Conservation (phyloP, 2,797 vertebrate species). For the Melanotaenia pygmaea region DNA sequence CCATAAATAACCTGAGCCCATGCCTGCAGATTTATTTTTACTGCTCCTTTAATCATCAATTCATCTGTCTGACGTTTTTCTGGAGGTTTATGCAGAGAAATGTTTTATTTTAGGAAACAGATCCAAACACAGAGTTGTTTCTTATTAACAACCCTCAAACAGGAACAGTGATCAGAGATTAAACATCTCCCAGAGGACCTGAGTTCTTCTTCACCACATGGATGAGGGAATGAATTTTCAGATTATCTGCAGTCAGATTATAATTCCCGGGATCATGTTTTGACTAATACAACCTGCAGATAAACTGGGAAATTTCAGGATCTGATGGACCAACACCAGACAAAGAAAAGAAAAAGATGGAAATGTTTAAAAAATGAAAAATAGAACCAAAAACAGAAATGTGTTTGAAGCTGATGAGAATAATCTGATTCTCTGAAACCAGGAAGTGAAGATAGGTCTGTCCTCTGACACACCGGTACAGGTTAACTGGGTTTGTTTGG, state of each 20-base stretch:
- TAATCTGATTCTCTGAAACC: neutral
- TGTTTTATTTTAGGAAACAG: conserved; percentile 7
- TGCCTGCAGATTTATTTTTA: conserved; percentile 42
- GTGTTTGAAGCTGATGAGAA: neutral
- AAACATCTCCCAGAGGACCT: neutral
- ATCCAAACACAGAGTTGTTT: neutral
- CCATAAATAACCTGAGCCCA: conserved; percentile 46
- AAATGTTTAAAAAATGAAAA: too few relatives aligned
- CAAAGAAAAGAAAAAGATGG: neutral
- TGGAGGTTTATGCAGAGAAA: neutral
- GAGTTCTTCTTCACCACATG: neutral
- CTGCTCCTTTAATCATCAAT: conserved; percentile 28
- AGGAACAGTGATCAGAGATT: neutral
- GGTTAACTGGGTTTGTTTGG: neutral
- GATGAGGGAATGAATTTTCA: neutral
- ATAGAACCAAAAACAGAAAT: too few relatives aligned
- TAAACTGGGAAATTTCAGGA: neutral
- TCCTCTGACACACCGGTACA: neutral
- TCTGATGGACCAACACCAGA: neutral
- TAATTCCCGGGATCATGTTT: neutral
- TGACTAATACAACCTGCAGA: too few relatives aligned
- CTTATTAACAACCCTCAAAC: neutral
- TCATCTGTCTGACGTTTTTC: conserved; percentile 1
- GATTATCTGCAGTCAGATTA: neutral
- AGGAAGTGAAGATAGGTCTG: neutral